Evolutionary conservation across 92 coral and sea anemone species (phyloP), one percentile per base, ranked within the genome.

Genomic region (Zoanthus sansibaricus): DNA sequence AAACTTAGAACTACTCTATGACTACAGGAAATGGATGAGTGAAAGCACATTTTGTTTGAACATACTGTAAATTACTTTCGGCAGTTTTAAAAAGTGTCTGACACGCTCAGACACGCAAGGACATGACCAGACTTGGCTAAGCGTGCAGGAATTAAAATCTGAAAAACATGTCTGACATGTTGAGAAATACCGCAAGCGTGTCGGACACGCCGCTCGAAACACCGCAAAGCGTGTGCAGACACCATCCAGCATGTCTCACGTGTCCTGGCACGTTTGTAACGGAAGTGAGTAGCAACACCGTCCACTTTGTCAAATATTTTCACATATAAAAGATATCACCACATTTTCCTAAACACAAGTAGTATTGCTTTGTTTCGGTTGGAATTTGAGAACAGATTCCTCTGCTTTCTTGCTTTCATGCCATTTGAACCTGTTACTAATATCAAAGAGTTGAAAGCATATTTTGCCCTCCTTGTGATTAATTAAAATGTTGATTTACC

Each of bases 381-480:
- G 25, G 25, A 25, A 25, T 25, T 25, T 25, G 25, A 25, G 25
- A 25, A 25, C 25, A 25, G 25, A 25, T 25, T 25, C 25, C 25
- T 25, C 0, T 25, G 25, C 25, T 25, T 25, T 25, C 25, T 25
- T 25, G 25, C 25, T 25, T 25, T 25, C 11, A 67, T 10, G 31
- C 82, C 86, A 30, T 69, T 83, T 33, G 46, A 69, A 56, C 59
- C 80, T 1, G 17, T 80, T 25, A 75, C 91, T 14, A 88, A 80
- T 42, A 83, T 82, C 8, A 25, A 61, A 59, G 88, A 88, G 25
- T 31, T 88, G 9, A 88, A 88, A 61, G 91, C 88, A 37, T 88
- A 58, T 61, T 46, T 88, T 82, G 91, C 91, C 47, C 16, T 88
- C 54, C 83, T 88, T 30, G 56, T 78, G 0, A 88, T 82, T 66